phyloP scores from a whole-genome alignment of 2,113 vertebrate genomes.

The Chrysemys picta region DNA sequence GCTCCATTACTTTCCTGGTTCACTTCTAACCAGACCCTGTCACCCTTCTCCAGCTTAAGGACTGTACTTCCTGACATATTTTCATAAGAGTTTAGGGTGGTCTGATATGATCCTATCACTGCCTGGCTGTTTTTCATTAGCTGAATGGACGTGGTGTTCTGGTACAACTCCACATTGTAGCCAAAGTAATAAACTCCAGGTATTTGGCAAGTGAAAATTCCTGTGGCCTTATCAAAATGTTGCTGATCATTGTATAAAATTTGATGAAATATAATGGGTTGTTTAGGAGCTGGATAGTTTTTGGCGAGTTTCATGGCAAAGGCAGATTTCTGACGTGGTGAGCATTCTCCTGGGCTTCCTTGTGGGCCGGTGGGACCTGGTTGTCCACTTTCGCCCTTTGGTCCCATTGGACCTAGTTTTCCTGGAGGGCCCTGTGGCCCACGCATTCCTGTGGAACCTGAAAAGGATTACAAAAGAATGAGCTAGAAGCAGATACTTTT shows the following conservation, averaged over 20 bases:
- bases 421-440: neutral
- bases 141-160: neutral
- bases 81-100: neutral
- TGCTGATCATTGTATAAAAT: neutral
- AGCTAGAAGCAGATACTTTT: neutral
- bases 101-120: neutral
- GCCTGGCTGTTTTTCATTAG: neutral
- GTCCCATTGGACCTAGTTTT: neutral
- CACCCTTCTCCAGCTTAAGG: neutral
- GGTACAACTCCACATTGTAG: neutral
- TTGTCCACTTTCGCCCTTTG: neutral
- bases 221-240: neutral
- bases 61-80: neutral
- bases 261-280: neutral
- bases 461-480: neutral
- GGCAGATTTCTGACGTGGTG: neutral
- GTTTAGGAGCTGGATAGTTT: neutral
- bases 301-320: neutral
- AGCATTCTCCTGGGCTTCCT: neutral
- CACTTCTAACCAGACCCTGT: neutral
- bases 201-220: neutral
- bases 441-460: neutral
- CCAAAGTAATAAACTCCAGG: neutral
- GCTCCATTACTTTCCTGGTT: neutral
- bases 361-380: neutral